Base-by-base conservation (phyloP, 64 coral and sea anemone genomes). In the Montipora cactus region DNA sequence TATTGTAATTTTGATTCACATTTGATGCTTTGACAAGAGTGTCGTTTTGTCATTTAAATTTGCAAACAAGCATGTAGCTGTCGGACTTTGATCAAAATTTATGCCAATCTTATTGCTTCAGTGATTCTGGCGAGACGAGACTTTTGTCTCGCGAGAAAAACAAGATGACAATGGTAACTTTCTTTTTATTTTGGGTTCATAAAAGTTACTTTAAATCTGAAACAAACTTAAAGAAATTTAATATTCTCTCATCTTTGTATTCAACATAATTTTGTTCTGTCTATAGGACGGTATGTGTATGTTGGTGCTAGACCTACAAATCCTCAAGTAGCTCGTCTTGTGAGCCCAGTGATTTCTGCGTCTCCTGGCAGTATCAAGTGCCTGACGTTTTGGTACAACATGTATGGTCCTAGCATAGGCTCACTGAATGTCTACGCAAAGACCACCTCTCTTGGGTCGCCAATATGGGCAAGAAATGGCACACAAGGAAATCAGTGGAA, bases 341-440 rank as follows among this genome's bases (percentile, higher is more conserved):
- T 70, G 15, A 98, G 93, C 58, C 93, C 93, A 7, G 11, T 50
- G 20, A 73, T 92, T 4, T 7, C 90, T 15, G 85, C 81, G 8
- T 90, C 93, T 15, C 7, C 47, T 12, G n/a, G 73, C 5, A 93
- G 22, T 62, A 52, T 74, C 3, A 96, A 83, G 61, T 98, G 96
- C 69, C 64, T 98, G 64, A 78, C 55, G 13, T 98, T 98, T 61
- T 98, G 96, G 96, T 95, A 95, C 48, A 87, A 98, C 75, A 95
- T 98, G 86, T 98, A 92, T 80, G 96, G 96, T 4, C 93, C 90
- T 22, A 73, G 90, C 44, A 67, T 98, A 3, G 86, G 81, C 8
- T 66, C 90, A 9, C 67, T 98, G 37, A 87, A 74, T 80, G 93
- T 98, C n/a, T 95, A 92, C 47, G 62, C 87, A 44, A 98, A 98